Percentiles rank a stretch among this genome's conserved stretches.
Evolutionary conservation across 1,140 invertebrate species (phyloP).

Genomic region (Drosophila nigromelanica): DNA sequence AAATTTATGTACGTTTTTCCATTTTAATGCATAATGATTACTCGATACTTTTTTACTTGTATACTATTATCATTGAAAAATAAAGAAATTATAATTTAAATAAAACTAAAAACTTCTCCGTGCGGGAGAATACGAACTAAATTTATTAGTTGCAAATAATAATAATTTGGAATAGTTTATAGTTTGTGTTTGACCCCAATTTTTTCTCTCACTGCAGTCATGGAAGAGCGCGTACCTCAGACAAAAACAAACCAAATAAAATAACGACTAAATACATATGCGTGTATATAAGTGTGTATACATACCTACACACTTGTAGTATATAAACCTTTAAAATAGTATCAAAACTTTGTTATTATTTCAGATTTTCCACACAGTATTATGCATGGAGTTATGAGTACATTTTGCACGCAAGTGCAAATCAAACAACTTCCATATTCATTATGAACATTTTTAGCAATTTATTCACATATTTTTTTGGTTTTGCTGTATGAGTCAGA

Average conservation of each 20-base stretch:
- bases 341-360: conserved; percentile 38
- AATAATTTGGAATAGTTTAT: neutral
- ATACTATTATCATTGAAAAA: neutral
- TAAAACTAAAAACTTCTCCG: too few relatives aligned
- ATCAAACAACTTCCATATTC: conserved; percentile 46
- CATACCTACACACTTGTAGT: conserved; percentile 18
- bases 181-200: neutral
- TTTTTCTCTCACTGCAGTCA: conserved; percentile 51
- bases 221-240: conserved; percentile 51
- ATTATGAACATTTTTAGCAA: conserved; percentile 26
- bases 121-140: too few relatives aligned
- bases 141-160: too few relatives aligned
- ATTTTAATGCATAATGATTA: too few relatives aligned
- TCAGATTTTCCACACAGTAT: conserved; percentile 33
- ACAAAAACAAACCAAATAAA: conserved; percentile 59
- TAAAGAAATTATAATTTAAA: neutral
- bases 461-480: conserved; percentile 19
- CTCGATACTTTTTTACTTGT: too few relatives aligned
- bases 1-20: too few relatives aligned
- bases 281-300: neutral
- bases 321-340: conserved; percentile 8
- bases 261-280: conserved; percentile 45
- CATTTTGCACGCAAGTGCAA: conserved; percentile 38
- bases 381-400: conserved; percentile 19
- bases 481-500: conserved; percentile 48